phyloP scores from a whole-genome alignment of 37 sponge, comb jelly and placozoan species.

The Dysidea cf. avara region DNA sequence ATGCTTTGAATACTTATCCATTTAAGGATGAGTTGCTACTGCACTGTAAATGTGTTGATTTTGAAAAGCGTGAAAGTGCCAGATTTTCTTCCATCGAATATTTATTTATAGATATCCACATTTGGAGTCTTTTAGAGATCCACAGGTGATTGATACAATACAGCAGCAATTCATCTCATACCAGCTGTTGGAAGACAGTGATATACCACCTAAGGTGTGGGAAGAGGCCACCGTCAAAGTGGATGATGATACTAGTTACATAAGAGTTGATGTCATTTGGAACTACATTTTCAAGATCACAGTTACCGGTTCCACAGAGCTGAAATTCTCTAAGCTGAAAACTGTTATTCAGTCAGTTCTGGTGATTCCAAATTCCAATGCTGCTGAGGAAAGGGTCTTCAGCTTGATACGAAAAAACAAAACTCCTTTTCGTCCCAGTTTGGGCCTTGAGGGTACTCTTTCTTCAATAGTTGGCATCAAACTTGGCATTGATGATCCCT shows the following conservation, averaged over 20 bases:
- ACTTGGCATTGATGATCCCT: constrained; percentile 7
- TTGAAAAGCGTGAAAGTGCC: constrained; percentile 20
- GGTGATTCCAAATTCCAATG: not conserved
- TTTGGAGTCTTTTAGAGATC: not conserved
- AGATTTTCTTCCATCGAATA: constrained; percentile 30
- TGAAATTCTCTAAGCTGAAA: not conserved
- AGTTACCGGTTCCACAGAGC: too few relatives aligned
- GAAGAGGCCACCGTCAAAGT: constrained; percentile 9
- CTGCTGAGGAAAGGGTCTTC: not conserved
- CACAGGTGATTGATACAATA: constrained; percentile 10
- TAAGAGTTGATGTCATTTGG: too few relatives aligned
- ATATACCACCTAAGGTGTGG: constrained; percentile 22
- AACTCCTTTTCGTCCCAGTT: not conserved
- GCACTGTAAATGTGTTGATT: constrained; percentile 30
- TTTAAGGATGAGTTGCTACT: constrained; percentile 41
- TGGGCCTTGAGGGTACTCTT: not conserved
- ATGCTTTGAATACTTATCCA: constrained; percentile 30
- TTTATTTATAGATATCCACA: constrained; percentile 16
- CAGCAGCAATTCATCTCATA: constrained; percentile 29
- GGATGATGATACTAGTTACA: not conserved
- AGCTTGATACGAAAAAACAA: not conserved
- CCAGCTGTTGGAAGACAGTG: constrained; percentile 8
- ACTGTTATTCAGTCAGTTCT: not conserved
- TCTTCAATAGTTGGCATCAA: not conserved
- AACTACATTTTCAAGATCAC: too few relatives aligned